These are phyloP conservation scores for Centroberyx gerrardi DNA, from an alignment of 2,797 vertebrate species.

Conservation along the genomic window DNA sequence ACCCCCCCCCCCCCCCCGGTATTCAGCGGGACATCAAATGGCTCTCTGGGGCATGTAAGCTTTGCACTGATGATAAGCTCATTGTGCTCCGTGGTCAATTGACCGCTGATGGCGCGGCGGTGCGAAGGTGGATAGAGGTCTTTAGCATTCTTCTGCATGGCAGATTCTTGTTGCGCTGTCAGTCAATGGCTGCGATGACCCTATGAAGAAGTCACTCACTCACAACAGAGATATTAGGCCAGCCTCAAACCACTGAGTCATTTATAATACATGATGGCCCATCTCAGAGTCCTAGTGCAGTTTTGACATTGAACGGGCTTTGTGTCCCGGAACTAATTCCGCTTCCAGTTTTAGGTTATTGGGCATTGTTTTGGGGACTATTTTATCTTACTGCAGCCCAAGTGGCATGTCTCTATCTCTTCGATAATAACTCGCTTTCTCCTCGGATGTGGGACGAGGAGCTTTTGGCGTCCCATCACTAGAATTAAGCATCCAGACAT, in stretches of 20 bases:
- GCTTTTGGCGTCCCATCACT: constrained; percentile 6
- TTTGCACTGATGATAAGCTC: constrained; percentile 64
- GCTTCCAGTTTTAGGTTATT: not conserved
- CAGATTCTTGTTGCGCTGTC: constrained; percentile 42
- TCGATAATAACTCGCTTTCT: constrained; percentile 1
- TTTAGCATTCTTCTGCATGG: constrained; percentile 55
- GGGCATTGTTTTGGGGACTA: not conserved
- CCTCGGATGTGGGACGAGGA: constrained; percentile 38
- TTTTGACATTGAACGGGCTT: constrained; percentile 10
- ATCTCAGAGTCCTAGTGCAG: constrained; percentile 23
- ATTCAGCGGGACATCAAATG: constrained; percentile 65
- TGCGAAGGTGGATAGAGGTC: constrained; percentile 21
- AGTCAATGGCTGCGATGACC: constrained; percentile 51
- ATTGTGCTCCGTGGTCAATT: constrained; percentile 62
- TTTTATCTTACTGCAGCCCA: not conserved
- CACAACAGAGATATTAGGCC: constrained; percentile 34
- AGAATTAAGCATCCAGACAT: constrained; percentile 24
- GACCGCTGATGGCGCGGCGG: constrained; percentile 51
- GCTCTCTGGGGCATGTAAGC: constrained; percentile 68
- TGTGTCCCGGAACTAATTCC: constrained; percentile 13
- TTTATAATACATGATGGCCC: constrained; percentile 11
- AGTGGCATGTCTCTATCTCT: constrained; percentile 11
- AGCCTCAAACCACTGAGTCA: constrained; percentile 26
- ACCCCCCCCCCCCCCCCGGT: constrained; percentile 52
- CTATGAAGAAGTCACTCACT: constrained; percentile 43